Evolutionary conservation across 2,797 vertebrate species (phyloP), one percentile per base, ranked within the genome.

Genomic region (Mus spretus): DNA sequence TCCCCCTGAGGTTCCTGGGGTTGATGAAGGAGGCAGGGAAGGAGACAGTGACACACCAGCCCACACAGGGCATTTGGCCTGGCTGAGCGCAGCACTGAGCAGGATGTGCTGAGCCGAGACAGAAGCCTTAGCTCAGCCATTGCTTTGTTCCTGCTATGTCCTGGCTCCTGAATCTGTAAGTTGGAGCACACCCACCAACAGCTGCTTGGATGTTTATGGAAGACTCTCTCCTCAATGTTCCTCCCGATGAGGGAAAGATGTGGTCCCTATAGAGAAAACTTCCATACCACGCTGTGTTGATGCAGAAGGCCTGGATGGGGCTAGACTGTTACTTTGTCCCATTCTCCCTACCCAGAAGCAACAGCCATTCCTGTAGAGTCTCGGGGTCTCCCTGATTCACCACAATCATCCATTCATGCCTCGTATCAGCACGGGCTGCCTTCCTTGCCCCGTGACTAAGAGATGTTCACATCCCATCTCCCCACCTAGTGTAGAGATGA

Each of bases 51-150:
- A 12, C 3, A 19, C 31, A 13, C 67, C 9, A 26, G 67, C 37
- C 44, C 53, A 12, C 2, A 4, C 0, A 24, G 28, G 15, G 9
- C 17, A 0, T 0, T 9, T 12, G 67, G 34, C 50, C 55, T n/a
- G 83, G 70, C 75, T n/a, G 2, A 50, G 20, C 1, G 22, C 13
- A 3, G 7, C 24, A 13, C 67, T 50, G 14, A 37, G 22, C 17
- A 8, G 11, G 22, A 59, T 22, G 4, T 12, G 37, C 53, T 44
- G n/a, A 47, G 2, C 14, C 4, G n/a, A 22, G 28, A 37, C 63
- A 61, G 17, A 31, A 15, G 1, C 1, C 14, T 44, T 22, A 59
- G 12, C 37, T 61, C 3, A 0, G 67, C 17, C 63, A 31, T 2
- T 3, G 19, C 84, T 82, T n/a, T 24, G 31, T 14, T 24, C 11